A percentile compares a stretch with the other conserved stretches of the same genome.
Evolutionary conservation across 2,797 vertebrate species (phyloP).

Genomic region (Arrhamphus sclerolepis): DNA sequence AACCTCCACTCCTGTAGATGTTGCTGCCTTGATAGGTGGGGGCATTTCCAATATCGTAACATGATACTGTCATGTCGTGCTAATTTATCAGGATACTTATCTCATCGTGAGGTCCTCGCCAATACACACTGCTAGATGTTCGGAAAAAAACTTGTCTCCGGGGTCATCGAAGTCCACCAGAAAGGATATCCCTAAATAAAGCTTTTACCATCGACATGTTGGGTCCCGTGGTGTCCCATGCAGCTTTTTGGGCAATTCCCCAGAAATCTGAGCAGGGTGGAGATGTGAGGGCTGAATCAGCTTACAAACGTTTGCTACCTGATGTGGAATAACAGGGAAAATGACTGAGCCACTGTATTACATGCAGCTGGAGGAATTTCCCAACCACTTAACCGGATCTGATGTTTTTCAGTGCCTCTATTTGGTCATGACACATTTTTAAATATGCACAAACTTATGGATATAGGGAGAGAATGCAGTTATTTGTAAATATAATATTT

Average conservation of each 20-base stretch:
- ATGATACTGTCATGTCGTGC: too few relatives aligned
- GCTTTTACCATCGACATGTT: constrained; percentile 1
- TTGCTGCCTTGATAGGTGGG: too few relatives aligned
- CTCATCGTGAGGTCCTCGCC: too few relatives aligned
- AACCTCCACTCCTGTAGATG: too few relatives aligned
- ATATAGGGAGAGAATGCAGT: too few relatives aligned
- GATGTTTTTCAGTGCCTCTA: constrained; percentile 31
- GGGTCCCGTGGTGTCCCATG: not conserved
- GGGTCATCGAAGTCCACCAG: too few relatives aligned
- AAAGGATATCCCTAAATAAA: too few relatives aligned
- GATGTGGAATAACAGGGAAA: constrained; percentile 49
- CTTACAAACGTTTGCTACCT: constrained; percentile 48
- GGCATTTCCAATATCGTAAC: too few relatives aligned
- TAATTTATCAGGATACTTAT: too few relatives aligned
- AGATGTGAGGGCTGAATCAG: constrained; percentile 32
- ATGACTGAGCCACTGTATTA: constrained; percentile 33
- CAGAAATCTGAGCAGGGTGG: constrained; percentile 38
- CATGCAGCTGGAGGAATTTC: constrained; percentile 55
- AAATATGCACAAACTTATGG: not conserved
- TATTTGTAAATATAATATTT: too few relatives aligned
- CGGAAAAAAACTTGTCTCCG: too few relatives aligned
- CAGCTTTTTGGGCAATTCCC: constrained; percentile 34
- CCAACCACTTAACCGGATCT: constrained; percentile 50
- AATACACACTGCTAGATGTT: too few relatives aligned
- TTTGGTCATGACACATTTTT: constrained; percentile 8